Evolutionary conservation across 2,113 vertebrate genomes (phyloP), one percentile per base, ranked within the genome.

Genomic region (Hippocampus zosterae): DNA sequence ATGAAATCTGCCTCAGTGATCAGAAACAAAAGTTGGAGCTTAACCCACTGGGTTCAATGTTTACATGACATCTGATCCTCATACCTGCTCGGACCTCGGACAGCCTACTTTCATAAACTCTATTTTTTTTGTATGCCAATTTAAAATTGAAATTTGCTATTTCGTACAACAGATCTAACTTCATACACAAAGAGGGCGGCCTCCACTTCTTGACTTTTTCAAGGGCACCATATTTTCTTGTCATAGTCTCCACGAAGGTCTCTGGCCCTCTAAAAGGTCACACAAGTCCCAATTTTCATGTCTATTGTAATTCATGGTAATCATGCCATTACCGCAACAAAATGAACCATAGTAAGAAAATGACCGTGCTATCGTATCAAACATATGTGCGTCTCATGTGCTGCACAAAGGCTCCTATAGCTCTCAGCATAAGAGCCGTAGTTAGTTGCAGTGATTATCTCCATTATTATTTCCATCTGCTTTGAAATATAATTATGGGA

Each of bases 1-100:
- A 12, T 13, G 19, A 56, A 25, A 27, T 81, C 76, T 84, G 80
- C 80, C 84, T 83, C 76, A 77, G 76, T 5, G 64, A 69, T 76
- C 33, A 70, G 33, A 79, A 75, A 21, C 21, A 37, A 19, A 61
- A 23, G 4, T 23, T 56, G 9, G 1, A 12, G 10, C 11, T 25
- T 25, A 23, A 56, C 33, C n/a, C 19, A 19, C 19, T 19, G 19
- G 29, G 15, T 29, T 18, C 15, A 60, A 18, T 27, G 27, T 37
- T 60, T 21, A 37, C 6, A 55, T 72, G 48, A 77, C 10, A 65
- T 46, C 29, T 59, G 69, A 81, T 68, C 80, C 29, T 73, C 25
- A 62, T 48, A 77, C 68, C 52, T 23, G 21, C 25, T 62, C 18
- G 21, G 37, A 62, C 18, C 33, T 62, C 60, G 41, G 18, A 40